Evolutionary conservation across 2,113 vertebrate species (phyloP).

Genomic region (Chamaetylas fuelleborni): DNA sequence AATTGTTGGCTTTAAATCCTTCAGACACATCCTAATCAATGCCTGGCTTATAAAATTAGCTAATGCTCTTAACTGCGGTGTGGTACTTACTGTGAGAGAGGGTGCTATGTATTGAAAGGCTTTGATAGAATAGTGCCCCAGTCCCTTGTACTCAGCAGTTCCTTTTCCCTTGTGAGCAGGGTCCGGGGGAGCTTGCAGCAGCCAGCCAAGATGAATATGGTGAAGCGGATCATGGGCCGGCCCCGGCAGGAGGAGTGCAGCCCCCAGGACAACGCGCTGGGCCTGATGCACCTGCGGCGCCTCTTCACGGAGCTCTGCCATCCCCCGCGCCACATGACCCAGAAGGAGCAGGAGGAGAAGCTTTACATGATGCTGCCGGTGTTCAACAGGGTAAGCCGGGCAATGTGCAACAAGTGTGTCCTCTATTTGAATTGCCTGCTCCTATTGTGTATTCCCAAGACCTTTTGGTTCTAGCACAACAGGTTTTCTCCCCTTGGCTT

Average conservation of each 20-base stretch:
- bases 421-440: too few species aligned
- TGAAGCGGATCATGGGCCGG: conserved; percentile 99
- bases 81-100: background rate
- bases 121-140: background rate
- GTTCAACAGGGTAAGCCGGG: conserved; percentile 89
- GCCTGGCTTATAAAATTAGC: background rate
- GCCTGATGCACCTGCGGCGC: conserved; percentile 95
- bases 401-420: background rate
- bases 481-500: background rate
- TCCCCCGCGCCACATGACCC: conserved; percentile 96
- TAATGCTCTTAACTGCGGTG: background rate
- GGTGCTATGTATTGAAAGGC: background rate
- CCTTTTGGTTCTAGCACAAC: background rate
- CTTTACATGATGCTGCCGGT: conserved; percentile 99
- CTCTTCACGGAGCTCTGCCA: conserved; percentile 97
- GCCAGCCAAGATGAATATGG: conserved; percentile 96
- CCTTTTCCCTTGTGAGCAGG: conserved; percentile 63
- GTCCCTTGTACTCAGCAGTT: background rate
- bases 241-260: conserved; percentile 97
- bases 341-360: conserved; percentile 99
- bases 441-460: background rate
- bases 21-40: background rate
- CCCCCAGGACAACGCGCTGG: conserved; percentile 95
- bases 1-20: background rate
- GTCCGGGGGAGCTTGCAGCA: conserved; percentile 78